Evolutionary conservation across 2,797 vertebrate genomes (phyloP), one percentile per base, ranked within the genome.

Genomic region (Sciaenops ocellatus): DNA sequence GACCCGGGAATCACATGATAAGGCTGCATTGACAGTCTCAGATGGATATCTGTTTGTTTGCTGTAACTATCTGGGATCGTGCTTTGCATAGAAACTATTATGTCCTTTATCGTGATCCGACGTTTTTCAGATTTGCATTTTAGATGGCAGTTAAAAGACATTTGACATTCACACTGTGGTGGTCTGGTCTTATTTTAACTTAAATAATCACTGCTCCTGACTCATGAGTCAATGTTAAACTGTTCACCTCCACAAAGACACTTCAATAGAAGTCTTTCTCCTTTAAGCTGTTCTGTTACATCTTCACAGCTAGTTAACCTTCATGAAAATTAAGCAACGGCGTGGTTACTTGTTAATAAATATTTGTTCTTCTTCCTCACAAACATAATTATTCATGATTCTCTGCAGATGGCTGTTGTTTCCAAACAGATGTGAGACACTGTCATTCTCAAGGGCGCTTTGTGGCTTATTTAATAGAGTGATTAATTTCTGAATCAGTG

Each of bases 381-480:
- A 85, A 79, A 84, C 76, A 57, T 70, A 76, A 88, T 92, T 87
- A 84, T 85, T 85, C 88, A 76, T 76, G 79, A 90, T 83, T 62
- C 46, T 62, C 79, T 79, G 84, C 91, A 92, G 91, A 92, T 91
- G 88, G 87, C 2, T 56, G 24, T 79, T 82, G 85, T 85, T 91
- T 84, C 77, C 75, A 85, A 92, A 75, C 92, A 93, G 92, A 93
- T 94, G 92, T 89, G 86, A 38, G 17, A 88, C 85, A 74, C 70
- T 83, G 63, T 81, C 80, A 74, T 89, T 88, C 78, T 91, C 89
- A 94, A 92, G 92, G 94, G 87, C 85, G 74, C 68, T 67, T 78
- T 77, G 83, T 34, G 22, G 78, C 73, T 87, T 89, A 84, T 89
- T 91, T 93, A 92, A 91, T 88, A 83, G 88, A 91, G 88, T 92